phyloP scores from a whole-genome alignment of 2,113 vertebrate genomes.

The Sinocyclocheilus anshuiensis region DNA sequence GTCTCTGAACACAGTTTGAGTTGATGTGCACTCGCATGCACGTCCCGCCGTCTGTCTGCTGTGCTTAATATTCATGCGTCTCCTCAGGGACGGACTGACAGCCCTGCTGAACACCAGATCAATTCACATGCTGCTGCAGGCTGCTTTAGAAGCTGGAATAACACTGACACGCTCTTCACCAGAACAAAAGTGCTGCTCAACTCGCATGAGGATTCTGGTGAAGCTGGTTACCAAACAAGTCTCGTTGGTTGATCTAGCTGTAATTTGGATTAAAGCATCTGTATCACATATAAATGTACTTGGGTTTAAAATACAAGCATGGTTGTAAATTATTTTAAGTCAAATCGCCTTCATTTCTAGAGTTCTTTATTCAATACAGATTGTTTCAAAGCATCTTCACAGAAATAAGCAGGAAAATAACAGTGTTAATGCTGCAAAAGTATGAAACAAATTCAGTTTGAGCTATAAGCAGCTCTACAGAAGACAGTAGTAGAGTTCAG shows the following conservation, averaged over 20 bases:
- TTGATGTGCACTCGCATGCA: too few relatives aligned
- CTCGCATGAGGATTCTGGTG: too few relatives aligned
- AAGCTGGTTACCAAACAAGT: too few relatives aligned
- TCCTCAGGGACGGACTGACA: not conserved
- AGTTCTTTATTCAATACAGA: not conserved
- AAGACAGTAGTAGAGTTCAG: not conserved
- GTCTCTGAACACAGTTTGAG: too few relatives aligned
- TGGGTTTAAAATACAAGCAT: not conserved
- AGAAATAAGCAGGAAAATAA: not conserved
- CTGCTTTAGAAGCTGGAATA: too few relatives aligned
- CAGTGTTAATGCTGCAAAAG: not conserved
- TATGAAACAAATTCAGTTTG: not conserved
- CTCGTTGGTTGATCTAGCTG: too few relatives aligned
- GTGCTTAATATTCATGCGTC: not conserved
- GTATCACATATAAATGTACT: not conserved
- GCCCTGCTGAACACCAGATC: not conserved
- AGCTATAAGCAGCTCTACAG: not conserved
- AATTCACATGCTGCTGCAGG: not conserved
- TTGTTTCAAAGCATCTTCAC: not conserved
- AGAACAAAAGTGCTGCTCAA: too few relatives aligned
- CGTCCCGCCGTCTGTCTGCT: not conserved
- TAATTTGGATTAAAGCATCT: not conserved
- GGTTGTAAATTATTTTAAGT: not conserved
- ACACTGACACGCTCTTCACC: too few relatives aligned
- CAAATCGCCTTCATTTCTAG: too few relatives aligned